Percentiles rank a stretch among this genome's conserved stretches.
phyloP scores from a whole-genome alignment of 2,797 vertebrate species.

The Nyctalus aviator region DNA sequence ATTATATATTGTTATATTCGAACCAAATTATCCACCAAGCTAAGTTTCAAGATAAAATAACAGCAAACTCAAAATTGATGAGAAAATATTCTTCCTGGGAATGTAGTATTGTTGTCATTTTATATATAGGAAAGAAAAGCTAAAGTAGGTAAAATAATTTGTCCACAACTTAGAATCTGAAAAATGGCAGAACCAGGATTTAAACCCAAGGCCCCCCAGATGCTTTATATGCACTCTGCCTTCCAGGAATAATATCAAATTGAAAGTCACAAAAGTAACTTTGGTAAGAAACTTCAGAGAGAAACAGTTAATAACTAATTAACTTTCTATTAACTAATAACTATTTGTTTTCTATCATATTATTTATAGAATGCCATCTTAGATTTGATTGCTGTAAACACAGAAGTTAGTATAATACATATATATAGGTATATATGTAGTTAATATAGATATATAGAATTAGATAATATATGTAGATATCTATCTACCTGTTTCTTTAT shows the following conservation, averaged over 20 bases:
- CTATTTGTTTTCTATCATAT: neutral
- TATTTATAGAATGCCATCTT: constrained; percentile 25
- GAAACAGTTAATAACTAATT: neutral
- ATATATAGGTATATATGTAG: neutral
- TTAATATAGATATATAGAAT: neutral
- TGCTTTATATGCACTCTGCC: neutral
- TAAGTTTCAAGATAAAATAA: constrained; percentile 37
- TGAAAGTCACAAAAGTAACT: constrained; percentile 33
- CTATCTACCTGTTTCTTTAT: neutral
- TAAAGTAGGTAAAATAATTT: constrained; percentile 12
- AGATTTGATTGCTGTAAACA: neutral
- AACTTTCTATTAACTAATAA: constrained; percentile 24
- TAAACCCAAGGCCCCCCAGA: neutral
- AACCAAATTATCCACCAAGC: neutral
- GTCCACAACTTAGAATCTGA: constrained; percentile 12
- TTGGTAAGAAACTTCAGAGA: neutral
- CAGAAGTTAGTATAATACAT: neutral
- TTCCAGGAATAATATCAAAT: constrained; percentile 8
- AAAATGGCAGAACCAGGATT: constrained; percentile 19
- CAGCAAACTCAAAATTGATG: neutral
- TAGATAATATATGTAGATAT: neutral
- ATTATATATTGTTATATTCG: neutral
- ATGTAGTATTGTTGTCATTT: constrained; percentile 5
- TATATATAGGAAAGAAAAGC: constrained; percentile 10
- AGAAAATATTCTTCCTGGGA: constrained; percentile 37